Base-by-base conservation (phyloP, 2,797 vertebrate genomes). In the Argentina silus region DNA sequence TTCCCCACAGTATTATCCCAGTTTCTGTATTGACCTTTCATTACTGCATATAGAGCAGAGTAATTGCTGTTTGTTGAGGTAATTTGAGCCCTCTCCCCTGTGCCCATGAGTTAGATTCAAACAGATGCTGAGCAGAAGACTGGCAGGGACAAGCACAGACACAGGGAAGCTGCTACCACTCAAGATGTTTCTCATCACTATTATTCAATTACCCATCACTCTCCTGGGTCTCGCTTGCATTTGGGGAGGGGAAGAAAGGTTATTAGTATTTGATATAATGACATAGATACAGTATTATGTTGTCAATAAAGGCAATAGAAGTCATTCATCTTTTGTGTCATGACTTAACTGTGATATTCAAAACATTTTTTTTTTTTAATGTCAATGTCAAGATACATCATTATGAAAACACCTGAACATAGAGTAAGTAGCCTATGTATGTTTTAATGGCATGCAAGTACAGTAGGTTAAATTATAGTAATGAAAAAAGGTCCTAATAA, bases 161-260 rank as follows among this genome's bases (percentile, higher is more conserved):
- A 77, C 62, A 42, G n/a, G 51, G 19, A 63, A 64, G 45, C 2
- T 7, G 62, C 55, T 17, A 21, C 63, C 19, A 63, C 48, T 51
- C 64, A 61, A 73, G 12, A 67, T 11, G 56, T 59, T 70, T 64
- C 17, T 66, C 56, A 69, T 78, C 19, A 82, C 72, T 77, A n/a
- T 2, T 68, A 81, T 70, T 72, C 74, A 84, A 85, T 96, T 95
- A 98, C 97, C 97, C 93, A 69, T 95, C 93, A 83, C 84, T 88
- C 82, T 94, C 94, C 89, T 91, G 93, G 67, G 90, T 95, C 90
- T 95, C 93, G 85, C 96, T 98, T 91, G 90, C 89, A 86, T 90
- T 86, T 73, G 77, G 60, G 59, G 23, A 82, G 15, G 15, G 51
- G 69, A 81, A 76, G 50, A 81, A 77, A 80, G 71, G 70, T 23